These are phyloP conservation scores for Melolontha melolontha DNA, from an alignment of 2,888 invertebrate genomes.

Conservation along the genomic window DNA sequence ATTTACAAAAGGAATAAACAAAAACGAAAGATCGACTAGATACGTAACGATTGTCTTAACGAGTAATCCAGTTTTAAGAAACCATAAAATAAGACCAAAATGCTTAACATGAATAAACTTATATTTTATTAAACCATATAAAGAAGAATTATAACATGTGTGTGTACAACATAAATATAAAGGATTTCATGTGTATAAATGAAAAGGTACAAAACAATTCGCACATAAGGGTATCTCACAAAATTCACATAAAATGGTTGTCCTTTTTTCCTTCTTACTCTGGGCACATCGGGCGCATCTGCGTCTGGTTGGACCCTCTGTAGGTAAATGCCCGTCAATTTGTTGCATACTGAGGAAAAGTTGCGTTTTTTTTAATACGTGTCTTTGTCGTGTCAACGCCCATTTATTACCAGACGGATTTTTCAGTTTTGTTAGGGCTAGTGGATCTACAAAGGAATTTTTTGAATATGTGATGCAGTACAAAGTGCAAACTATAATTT, in stretches of 20 bases:
- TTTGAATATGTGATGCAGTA: neutral
- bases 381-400: neutral
- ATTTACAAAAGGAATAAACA: no score
- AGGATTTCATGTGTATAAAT: constrained; percentile 1
- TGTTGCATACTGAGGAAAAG: constrained; percentile 4
- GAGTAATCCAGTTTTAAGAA: no score
- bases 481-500: neutral
- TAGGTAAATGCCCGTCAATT: constrained; percentile 24
- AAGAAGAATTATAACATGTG: no score
- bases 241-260: constrained; percentile 28
- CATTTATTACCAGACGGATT: constrained; percentile 1
- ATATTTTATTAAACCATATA: no score
- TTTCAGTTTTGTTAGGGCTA: neutral
- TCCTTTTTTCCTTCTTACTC: constrained; percentile 24
- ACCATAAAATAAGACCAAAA: no score
- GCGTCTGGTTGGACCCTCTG: constrained; percentile 19
- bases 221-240: constrained; percentile 21
- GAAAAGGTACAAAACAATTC: constrained; percentile 22
- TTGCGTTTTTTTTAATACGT: neutral
- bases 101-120: no score
- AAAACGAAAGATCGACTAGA: no score
- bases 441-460: constrained; percentile 21
- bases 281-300: constrained; percentile 21
- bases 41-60: no score
- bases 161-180: neutral